These are phyloP conservation scores for Gallinago jamesoni DNA, from an alignment of 2,113 vertebrate species.

Conservation along the genomic window DNA sequence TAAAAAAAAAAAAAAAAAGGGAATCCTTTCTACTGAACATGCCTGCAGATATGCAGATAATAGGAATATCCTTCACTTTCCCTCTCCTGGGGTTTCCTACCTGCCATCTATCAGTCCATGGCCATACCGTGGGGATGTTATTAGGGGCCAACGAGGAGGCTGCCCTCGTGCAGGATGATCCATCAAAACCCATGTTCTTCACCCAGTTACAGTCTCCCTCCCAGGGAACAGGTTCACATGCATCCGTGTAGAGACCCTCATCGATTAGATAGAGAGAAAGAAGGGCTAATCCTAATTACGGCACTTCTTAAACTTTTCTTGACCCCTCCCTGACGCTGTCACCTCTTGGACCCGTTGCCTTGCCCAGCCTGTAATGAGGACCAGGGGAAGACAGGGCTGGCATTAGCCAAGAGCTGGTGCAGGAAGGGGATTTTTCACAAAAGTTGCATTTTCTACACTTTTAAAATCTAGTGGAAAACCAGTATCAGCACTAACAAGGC, in stretches of 20 bases:
- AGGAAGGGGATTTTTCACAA: background rate
- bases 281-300: background rate
- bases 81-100: constrained; percentile 10
- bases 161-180: background rate
- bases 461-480: no score
- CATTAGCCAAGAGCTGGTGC: background rate
- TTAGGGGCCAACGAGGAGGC: constrained; percentile 3
- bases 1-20: constrained; percentile 20
- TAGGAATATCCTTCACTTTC: constrained; percentile 29
- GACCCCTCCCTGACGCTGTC: fast-evolving
- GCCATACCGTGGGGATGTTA: background rate
- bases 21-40: constrained; percentile 29
- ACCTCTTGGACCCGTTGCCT: background rate
- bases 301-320: background rate
- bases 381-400: background rate
- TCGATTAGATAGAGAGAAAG: background rate
- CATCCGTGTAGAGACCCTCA: background rate
- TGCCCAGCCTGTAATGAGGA: background rate
- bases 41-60: constrained; percentile 27
- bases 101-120: constrained; percentile 24
- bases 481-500: fast-evolving
- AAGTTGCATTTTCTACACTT: background rate
- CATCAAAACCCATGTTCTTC: background rate
- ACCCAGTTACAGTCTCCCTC: background rate
- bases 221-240: background rate